A percentile compares a stretch with the other conserved stretches of the same genome.
These are phyloP conservation scores for Carassius carassius DNA, from an alignment of 2,113 vertebrate species.

Conservation along the genomic window DNA sequence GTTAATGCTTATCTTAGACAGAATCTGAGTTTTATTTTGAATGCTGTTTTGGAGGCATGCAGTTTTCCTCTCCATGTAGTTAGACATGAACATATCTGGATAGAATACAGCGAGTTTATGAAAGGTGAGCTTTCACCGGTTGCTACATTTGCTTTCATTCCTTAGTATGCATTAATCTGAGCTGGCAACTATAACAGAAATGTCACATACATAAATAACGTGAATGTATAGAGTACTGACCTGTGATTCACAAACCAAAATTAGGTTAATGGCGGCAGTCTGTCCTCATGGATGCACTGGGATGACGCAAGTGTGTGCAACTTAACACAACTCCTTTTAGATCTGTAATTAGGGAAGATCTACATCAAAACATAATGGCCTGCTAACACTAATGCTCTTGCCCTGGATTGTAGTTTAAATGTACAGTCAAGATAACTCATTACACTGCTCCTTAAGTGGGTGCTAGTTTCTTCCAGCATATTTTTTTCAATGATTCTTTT, in stretches of 20 bases:
- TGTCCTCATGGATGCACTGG: conserved; percentile 7
- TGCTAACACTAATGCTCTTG: conserved; percentile 6
- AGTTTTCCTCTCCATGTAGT: not conserved
- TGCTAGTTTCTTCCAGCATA: not conserved
- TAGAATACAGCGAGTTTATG: not conserved
- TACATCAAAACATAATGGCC: conserved; percentile 38
- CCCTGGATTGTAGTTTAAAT: conserved; percentile 24
- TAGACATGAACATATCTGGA: not conserved
- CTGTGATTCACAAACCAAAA: conserved; percentile 10
- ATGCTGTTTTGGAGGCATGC: not conserved
- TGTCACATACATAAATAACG: not conserved
- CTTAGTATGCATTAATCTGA: not conserved
- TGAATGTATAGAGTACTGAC: conserved; percentile 5
- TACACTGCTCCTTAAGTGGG: not conserved
- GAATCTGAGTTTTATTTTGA: not conserved
- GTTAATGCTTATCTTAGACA: not conserved
- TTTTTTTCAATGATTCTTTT: conserved; percentile 30
- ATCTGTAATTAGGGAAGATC: conserved; percentile 38
- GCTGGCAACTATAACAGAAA: not conserved
- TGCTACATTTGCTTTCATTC: not conserved
- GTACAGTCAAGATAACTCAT: conserved; percentile 1
- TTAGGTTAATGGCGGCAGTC: conserved; percentile 27
- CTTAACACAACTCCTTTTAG: not conserved
- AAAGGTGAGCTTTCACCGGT: not conserved
- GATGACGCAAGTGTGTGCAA: conserved; percentile 16